Base-by-base conservation (phyloP, 2,888 invertebrate genomes). In the Cephus spinipes region DNA sequence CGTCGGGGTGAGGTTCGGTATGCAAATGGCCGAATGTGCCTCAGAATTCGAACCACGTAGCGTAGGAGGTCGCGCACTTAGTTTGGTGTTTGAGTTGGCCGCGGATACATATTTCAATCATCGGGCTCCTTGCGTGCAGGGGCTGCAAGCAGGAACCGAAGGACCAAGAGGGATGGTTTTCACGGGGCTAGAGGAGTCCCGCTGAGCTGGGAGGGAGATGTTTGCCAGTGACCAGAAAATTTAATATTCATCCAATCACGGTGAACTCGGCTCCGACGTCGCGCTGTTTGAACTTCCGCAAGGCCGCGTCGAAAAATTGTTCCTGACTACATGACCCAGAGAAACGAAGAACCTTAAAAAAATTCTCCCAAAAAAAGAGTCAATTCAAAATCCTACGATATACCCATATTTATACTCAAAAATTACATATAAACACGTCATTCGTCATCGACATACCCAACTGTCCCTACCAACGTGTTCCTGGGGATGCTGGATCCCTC, bases 171-270 rank as follows among this genome's bases (percentile, higher is more conserved):
- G 30, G 74, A 34, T 68, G 69, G 55, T 35, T 31, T 31, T 33
- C 71, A 71, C 31, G 71, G 71, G 71, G 33, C 12, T 3, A 6
- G 31, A 71, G 76, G 74, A 79, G 40, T 23, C 40, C 40, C 23
- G 23, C 40, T 55, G 23, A 23, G 35, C 12, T 23, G 30, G 30
- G 30, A 30, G 76, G 76, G 78, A 83, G 84, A 87, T 90, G 90
- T 90, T 90, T 90, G 88, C 89, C 80, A 85, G 90, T 90, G 89
- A 90, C 90, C 90, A 88, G 85, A 89, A 90, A 89, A 90, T 90
- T 90, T 89, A 89, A 90, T 90, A 90, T 90, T 90, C 90, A 90
- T 89, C 87, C 90, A 90, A 90, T 89, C 90, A 89, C 85, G 86
- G 79, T 30, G 75, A 75, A 78, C 78, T 78, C 78, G 71, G 31